phyloP scores from a whole-genome alignment of 1,140 invertebrate genomes.

The Aethina tumida region DNA sequence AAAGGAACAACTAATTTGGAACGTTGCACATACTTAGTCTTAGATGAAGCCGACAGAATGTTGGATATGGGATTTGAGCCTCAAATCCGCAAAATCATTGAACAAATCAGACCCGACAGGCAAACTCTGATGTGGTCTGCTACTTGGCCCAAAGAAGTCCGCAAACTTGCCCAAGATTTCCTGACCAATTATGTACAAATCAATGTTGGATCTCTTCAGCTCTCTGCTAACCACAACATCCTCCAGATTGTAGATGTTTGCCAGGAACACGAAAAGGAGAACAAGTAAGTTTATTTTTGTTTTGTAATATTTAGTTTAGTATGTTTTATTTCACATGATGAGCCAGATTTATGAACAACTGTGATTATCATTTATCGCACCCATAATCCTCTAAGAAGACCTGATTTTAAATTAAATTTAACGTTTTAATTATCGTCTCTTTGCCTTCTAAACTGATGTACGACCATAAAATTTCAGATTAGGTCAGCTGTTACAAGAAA shows the following conservation, averaged over 20 bases:
- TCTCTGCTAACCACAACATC: constrained; percentile 95
- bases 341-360: constrained; percentile 31
- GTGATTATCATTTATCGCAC: constrained; percentile 54
- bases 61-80: constrained; percentile 98
- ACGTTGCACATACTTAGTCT: constrained; percentile 82
- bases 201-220: constrained; percentile 83
- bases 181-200: constrained; percentile 40
- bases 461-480: constrained; percentile 36
- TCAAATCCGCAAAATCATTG: constrained; percentile 96
- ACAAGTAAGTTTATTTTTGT: constrained; percentile 57
- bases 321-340: constrained; percentile 20
- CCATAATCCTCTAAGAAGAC: constrained; percentile 54
- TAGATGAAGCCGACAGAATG: constrained; percentile 95
- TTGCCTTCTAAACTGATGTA: constrained; percentile 48
- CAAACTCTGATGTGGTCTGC: constrained; percentile 98
- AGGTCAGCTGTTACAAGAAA: constrained; percentile 76
- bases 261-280: constrained; percentile 75
- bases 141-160: constrained; percentile 97
- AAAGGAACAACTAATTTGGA: constrained; percentile 69
- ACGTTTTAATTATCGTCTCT: constrained; percentile 70
- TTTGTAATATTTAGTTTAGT: constrained; percentile 26
- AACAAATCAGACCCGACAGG: constrained; percentile 88
- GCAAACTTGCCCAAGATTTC: constrained; percentile 89
- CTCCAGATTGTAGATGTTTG: constrained; percentile 89
- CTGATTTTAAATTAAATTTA: constrained; percentile 36